Base-by-base conservation (phyloP, 2,888 invertebrate species). In the Aromia moschata region DNA sequence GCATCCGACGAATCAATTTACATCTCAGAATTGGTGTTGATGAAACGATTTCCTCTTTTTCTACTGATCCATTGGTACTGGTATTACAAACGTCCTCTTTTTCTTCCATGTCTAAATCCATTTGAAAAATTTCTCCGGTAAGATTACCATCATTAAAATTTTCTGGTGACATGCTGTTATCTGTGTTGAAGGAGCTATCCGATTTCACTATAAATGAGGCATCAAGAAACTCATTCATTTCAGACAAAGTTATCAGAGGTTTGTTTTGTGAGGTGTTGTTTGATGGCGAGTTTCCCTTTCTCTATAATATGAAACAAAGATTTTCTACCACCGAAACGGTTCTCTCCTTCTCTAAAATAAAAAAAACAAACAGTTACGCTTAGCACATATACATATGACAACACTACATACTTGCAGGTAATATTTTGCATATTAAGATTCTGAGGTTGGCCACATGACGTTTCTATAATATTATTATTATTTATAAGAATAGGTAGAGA, bases 11-110 rank as follows among this genome's bases (percentile, higher is more conserved):
- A 12, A 15, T 38, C 18, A 49, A 49, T 49, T 54, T 58, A n/a
- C 44, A 37, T 25, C 45, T 54, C 36, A 60, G 41, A 56, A 62
- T 40, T 33, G 65, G 65, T 18, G 67, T 67, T 4, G 67, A 67
- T 14, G 60, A 55, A 14, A 52, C 59, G 14, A 67, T 55, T 4
- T 59, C 43, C 1, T 59, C 25, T 30, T 38, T 47, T 12, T 51
- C 30, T 12, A 47, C n/a, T n/a, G 30, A 41, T n/a, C 31, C 30
- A 30, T 40, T 20, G 10, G 25, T 3, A 11, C 20, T 33, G 5
- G 14, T 30, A 33, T 31, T 45, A 14, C 20, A 38, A 12, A 40
- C 49, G 2, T 25, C 15, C 9, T 49, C 54, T 9, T 5, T 18
- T 11, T 17, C 46, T 9, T 44, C 17, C 14, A 11, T 20, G 16